Percentiles rank a stretch among this genome's conserved stretches.
Conservation (phyloP, 2,113 vertebrate genomes). For the Paramormyrops kingsleyae region DNA sequence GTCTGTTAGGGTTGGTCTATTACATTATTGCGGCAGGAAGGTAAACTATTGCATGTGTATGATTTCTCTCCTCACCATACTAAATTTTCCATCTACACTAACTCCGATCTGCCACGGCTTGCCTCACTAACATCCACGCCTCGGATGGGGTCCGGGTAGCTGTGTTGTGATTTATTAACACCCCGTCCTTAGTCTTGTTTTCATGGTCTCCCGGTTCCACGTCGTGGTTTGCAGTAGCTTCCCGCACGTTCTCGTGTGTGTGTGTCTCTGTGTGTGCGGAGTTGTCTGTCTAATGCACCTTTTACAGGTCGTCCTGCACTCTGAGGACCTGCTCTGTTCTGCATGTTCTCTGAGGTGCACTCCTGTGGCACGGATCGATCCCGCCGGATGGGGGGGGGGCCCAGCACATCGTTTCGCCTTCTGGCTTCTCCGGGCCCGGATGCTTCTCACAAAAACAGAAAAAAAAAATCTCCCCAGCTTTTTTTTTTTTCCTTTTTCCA, state of each 20-base stretch:
- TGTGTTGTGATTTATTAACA: neutral
- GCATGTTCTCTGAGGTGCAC: neutral
- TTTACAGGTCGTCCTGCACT: neutral
- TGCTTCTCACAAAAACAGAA: neutral
- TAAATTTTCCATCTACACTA: slow-evolving; percentile 19
- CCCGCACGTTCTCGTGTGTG: neutral
- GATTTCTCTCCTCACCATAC: neutral
- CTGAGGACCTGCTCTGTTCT: neutral
- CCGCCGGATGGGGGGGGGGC: neutral
- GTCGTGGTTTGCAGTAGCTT: neutral
- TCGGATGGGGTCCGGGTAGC: slow-evolving; percentile 18
- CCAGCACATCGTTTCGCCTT: neutral
- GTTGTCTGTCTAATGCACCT: neutral
- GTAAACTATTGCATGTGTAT: neutral
- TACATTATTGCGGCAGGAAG: neutral
- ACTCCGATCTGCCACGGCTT: slow-evolving; percentile 49
- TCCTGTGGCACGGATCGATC: neutral
- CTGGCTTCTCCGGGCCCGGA: neutral
- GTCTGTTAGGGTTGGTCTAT: neutral
- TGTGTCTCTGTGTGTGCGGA: neutral
- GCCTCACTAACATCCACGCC: slow-evolving; percentile 27
- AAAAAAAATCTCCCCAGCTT: neutral
- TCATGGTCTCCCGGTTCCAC: neutral
- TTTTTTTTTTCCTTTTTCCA: neutral
- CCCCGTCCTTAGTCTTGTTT: neutral